These are phyloP conservation scores for Nyctibius bracteatus DNA, from an alignment of 2,113 vertebrate genomes.

Conservation along the genomic window DNA sequence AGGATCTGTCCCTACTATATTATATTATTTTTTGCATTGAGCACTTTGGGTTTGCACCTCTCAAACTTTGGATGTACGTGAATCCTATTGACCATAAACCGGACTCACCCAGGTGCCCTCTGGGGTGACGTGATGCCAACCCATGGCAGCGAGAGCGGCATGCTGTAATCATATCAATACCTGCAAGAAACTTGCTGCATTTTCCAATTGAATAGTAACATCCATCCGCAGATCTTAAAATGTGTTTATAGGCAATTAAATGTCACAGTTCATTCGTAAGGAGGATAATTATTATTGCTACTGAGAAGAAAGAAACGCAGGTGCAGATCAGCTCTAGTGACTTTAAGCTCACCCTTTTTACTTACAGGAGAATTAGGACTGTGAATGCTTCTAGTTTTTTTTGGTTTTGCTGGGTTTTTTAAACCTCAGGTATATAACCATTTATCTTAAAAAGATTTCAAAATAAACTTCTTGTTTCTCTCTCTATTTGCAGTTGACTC, in stretches of 20 bases:
- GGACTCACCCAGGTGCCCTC: neutral
- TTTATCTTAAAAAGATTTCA: neutral
- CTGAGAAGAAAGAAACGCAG: neutral
- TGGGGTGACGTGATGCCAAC: accelerated
- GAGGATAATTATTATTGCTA: slow-evolving; percentile 16
- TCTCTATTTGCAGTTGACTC: neutral
- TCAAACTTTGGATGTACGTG: accelerated
- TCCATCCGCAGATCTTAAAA: slow-evolving; percentile 1
- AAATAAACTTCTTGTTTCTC: neutral
- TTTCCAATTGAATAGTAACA: neutral
- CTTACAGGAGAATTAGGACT: neutral
- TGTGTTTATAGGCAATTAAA: slow-evolving; percentile 32
- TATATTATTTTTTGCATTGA: neutral
- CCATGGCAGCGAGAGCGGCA: accelerated
- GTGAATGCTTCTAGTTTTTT: neutral
- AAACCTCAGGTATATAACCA: neutral
- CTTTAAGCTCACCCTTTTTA: neutral
- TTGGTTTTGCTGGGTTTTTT: neutral
- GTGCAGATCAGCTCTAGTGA: neutral
- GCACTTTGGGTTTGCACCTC: neutral
- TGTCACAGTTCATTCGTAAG: neutral
- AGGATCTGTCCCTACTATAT: neutral
- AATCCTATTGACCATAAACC: neutral
- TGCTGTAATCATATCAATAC: neutral
- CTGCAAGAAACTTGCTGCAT: neutral